Evolutionary conservation across 2,888 invertebrate genomes (phyloP).

Genomic region (Eugnorisma glareosa): DNA sequence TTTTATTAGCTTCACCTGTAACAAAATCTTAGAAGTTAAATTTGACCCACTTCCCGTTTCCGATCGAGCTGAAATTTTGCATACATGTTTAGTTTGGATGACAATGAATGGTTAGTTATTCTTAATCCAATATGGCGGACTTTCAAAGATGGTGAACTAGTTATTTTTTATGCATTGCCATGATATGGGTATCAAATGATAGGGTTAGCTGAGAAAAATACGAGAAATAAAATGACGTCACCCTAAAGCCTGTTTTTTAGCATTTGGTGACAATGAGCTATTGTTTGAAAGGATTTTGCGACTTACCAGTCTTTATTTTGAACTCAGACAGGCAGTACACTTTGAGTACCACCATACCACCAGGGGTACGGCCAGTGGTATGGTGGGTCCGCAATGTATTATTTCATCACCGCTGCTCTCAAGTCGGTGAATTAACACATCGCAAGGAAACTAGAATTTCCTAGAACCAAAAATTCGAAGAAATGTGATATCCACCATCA

Average conservation of each 20-base stretch:
- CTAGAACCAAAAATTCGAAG: no score
- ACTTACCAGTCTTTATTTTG: neutral
- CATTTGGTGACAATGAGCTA: no score
- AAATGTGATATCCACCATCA: no score
- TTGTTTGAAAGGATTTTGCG: no score
- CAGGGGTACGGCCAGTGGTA: no score
- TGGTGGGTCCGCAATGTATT: no score
- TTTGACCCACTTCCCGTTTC: neutral
- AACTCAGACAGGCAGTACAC: neutral
- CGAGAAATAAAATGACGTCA: neutral
- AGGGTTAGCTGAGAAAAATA: neutral
- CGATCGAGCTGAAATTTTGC: neutral
- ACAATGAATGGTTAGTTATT: neutral
- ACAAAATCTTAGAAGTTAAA: neutral
- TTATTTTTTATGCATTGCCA: neutral
- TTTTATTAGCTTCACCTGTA: no score
- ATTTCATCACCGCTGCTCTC: no score
- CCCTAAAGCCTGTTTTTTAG: neutral
- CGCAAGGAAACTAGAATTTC: no score
- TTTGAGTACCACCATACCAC: no score
- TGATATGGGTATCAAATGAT: neutral
- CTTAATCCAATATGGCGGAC: neutral
- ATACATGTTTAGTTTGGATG: neutral
- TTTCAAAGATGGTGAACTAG: neutral
- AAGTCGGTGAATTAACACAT: no score